phyloP scores from a whole-genome alignment of 2,888 invertebrate genomes.

The Tenthredo distinguenda region DNA sequence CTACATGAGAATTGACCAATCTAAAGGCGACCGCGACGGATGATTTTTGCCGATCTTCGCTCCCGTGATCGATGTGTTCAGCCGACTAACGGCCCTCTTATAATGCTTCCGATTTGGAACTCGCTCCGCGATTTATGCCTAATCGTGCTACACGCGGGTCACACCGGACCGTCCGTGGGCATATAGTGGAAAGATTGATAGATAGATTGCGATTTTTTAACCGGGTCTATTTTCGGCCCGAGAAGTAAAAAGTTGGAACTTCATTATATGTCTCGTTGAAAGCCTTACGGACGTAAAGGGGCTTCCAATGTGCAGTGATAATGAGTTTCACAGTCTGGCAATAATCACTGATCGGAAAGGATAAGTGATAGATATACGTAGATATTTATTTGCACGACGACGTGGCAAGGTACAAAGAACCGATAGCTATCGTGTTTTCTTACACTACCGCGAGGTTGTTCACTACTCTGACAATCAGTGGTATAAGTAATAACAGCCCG shows the following conservation, averaged over 20 bases:
- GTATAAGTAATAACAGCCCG: constrained; percentile 21
- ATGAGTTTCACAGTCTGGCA: constrained; percentile 14
- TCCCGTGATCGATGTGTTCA: constrained; percentile 37
- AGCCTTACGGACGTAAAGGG: neutral
- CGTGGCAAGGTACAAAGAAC: constrained; percentile 25
- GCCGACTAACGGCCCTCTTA: neutral
- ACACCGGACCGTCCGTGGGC: neutral
- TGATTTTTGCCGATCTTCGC: constrained; percentile 42
- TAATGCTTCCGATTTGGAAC: neutral
- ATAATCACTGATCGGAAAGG: neutral
- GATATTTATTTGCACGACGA: constrained; percentile 32
- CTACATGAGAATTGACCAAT: constrained; percentile 47
- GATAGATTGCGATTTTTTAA: neutral
- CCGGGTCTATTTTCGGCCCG: neutral
- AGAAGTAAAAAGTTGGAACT: neutral
- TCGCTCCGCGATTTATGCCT: neutral
- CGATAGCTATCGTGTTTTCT: constrained; percentile 12
- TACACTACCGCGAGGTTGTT: constrained; percentile 20
- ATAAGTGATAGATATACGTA: neutral
- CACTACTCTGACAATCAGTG: constrained; percentile 23
- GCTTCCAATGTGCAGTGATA: constrained; percentile 8
- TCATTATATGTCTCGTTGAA: neutral
- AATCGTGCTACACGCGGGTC: neutral
- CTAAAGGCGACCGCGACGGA: constrained; percentile 28
- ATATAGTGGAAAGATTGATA: neutral